These are phyloP conservation scores for Cydia pomonella DNA, from an alignment of 1,140 invertebrate species.

Conservation along the genomic window DNA sequence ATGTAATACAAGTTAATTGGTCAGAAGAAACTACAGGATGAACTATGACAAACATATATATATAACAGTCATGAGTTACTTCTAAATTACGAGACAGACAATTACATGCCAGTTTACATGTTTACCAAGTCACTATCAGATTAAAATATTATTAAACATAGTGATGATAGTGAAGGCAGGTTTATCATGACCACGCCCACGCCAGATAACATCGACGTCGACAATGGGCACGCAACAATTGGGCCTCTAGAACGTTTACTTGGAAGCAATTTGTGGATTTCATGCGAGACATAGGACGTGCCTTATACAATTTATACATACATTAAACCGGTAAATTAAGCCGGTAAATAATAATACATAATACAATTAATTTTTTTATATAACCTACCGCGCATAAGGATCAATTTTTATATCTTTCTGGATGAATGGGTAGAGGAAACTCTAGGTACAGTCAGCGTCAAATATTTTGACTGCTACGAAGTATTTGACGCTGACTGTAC, in stretches of 20 bases:
- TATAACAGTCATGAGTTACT: too few relatives aligned
- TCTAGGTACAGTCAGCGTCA: too few relatives aligned
- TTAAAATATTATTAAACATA: too few relatives aligned
- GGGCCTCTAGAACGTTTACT: constrained; percentile 49
- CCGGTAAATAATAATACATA: constrained; percentile 40
- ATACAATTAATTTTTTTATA: constrained; percentile 29
- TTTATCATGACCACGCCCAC: constrained; percentile 67
- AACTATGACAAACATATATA: too few relatives aligned
- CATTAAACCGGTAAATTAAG: constrained; percentile 40
- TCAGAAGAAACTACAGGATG: too few relatives aligned
- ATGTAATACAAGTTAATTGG: too few relatives aligned
- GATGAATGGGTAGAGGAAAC: not conserved
- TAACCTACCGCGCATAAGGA: not conserved
- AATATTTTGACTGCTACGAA: too few relatives aligned
- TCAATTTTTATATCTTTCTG: not conserved
- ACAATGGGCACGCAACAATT: constrained; percentile 62
- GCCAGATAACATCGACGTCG: constrained; percentile 58
- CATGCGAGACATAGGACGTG: constrained; percentile 32
- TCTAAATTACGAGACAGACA: too few relatives aligned
- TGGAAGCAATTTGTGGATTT: constrained; percentile 43
- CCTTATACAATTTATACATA: constrained; percentile 25
- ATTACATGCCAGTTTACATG: too few relatives aligned
- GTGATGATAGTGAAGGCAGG: constrained; percentile 52
- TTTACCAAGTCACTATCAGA: too few relatives aligned
- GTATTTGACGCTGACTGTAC: too few relatives aligned